A percentile compares a stretch with the other conserved stretches of the same genome.
Evolutionary conservation across 2,888 invertebrate genomes (phyloP).

Genomic region (Tubiluchus corallicola): DNA sequence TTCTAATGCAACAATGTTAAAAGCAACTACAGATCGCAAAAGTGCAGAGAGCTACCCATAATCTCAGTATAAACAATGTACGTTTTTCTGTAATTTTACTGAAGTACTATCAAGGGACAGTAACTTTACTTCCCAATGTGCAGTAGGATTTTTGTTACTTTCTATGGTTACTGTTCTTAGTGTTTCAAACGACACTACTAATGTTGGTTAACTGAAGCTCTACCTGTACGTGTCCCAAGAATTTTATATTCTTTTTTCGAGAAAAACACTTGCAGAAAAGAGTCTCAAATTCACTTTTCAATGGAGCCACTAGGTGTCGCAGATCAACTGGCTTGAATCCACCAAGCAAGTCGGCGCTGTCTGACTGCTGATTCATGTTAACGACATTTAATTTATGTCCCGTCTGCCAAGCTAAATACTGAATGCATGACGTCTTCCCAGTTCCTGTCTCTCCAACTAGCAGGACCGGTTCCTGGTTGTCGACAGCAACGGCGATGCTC

Average conservation of each 20-base stretch:
- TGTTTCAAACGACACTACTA: too few species aligned
- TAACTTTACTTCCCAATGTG: too few species aligned
- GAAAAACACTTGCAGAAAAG: conserved; percentile 56
- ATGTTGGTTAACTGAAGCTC: conserved; percentile 10
- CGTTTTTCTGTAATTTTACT: too few species aligned
- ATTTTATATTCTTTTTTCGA: conserved; percentile 57
- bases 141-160: too few species aligned
- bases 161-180: too few species aligned
- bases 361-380: conserved; percentile 98
- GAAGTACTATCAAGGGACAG: too few species aligned
- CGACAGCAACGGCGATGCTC: conserved; percentile 62
- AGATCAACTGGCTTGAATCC: conserved; percentile 83
- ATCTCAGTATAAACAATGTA: too few species aligned
- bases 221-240: conserved; percentile 55
- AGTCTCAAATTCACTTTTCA: conserved; percentile 60
- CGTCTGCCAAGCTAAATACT: conserved; percentile 64
- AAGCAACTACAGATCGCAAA: too few species aligned
- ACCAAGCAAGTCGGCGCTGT: conserved; percentile 84
- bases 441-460: conserved; percentile 96
- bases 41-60: too few species aligned
- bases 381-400: conserved; percentile 71
- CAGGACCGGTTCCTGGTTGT: conserved; percentile 66
- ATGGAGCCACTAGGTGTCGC: conserved; percentile 56
- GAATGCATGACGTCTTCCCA: conserved; percentile 88
- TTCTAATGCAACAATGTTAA: too few species aligned